Base-by-base conservation (phyloP, 2,797 vertebrate genomes). In the Lophotriccus pileatus region DNA sequence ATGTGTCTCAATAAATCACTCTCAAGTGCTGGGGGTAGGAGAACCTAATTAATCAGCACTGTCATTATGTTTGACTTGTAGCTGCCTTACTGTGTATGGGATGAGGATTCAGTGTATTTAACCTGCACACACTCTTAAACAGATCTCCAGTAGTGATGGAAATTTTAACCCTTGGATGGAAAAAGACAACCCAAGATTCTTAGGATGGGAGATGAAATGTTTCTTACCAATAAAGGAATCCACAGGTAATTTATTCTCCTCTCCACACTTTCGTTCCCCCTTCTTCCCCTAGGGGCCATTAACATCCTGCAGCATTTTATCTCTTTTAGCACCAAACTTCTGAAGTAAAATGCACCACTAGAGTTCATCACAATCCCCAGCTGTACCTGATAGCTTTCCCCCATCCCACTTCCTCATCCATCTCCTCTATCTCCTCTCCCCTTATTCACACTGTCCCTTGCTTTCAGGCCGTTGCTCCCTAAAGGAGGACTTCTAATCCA, bases 41-140 rank as follows among this genome's bases (percentile, higher is more conserved):
- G 97, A 97, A 97, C 97, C 97, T 98, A 98, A 98, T 98, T 98
- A 98, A 98, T 98, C 98, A 98, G 96, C 96, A 96, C 96, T 97
- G 98, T 98, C 98, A 98, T 98, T 98, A 98, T 98, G 98, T 98
- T 98, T 98, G 98, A 98, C 98, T 98, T 98, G 98, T 97, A 98
- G 97, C 98, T 98, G 98, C 98, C 98, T 98, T 95, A 97, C 97
- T 98, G 97, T 97, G 98, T 98, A 98, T 95, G 89, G 97, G 96
- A 98, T 97, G 97, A 98, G 97, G 97, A 97, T 96, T 98, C 97
- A 95, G 97, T 98, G 97, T 98, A 97, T 98, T 98, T 98, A 98
- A 98, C 98, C 98, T 75, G 9, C 90, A 87, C 92, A 97, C 96
- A 97, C 97, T 98, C 97, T 98, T 96, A 97, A 98, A 96, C 89